Percentiles rank a stretch among this genome's conserved stretches.
These are phyloP conservation scores for Solea solea DNA, from an alignment of 2,113 vertebrate species.

Conservation along the genomic window DNA sequence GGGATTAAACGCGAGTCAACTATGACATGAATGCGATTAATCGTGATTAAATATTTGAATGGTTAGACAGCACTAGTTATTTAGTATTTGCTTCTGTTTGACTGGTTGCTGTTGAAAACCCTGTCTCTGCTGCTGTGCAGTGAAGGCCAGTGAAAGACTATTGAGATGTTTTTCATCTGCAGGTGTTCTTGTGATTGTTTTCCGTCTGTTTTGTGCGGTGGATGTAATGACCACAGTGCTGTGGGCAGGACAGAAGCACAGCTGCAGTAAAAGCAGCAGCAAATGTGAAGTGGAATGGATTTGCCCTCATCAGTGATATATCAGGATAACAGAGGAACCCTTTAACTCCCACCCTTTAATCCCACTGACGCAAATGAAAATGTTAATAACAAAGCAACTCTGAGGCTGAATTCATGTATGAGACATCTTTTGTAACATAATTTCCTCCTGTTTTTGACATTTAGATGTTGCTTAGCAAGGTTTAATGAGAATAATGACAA, in stretches of 20 bases:
- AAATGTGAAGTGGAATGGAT: not conserved
- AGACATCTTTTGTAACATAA: too few species aligned
- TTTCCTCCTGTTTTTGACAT: too few species aligned
- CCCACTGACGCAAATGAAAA: not conserved
- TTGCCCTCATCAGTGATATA: not conserved
- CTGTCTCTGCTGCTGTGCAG: too few species aligned
- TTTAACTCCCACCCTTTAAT: too few species aligned
- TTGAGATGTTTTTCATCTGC: not conserved
- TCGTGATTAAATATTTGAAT: too few species aligned
- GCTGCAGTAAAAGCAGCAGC: not conserved
- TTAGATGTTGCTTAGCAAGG: too few species aligned
- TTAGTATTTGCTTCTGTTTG: too few species aligned
- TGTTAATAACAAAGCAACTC: not conserved
- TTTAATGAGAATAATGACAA: too few species aligned
- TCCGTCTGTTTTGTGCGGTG: not conserved
- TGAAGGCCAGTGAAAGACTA: not conserved
- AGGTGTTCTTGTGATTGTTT: constrained; percentile 14
- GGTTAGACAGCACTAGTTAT: too few species aligned
- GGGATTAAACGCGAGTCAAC: too few species aligned
- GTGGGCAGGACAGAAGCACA: not conserved
- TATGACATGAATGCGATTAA: too few species aligned
- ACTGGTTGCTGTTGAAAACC: too few species aligned
- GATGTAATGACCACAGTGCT: not conserved
- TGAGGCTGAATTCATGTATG: not conserved
- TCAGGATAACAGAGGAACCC: not conserved